Conservation (phyloP, 2,113 vertebrate species). For the Podocnemis expansa region DNA sequence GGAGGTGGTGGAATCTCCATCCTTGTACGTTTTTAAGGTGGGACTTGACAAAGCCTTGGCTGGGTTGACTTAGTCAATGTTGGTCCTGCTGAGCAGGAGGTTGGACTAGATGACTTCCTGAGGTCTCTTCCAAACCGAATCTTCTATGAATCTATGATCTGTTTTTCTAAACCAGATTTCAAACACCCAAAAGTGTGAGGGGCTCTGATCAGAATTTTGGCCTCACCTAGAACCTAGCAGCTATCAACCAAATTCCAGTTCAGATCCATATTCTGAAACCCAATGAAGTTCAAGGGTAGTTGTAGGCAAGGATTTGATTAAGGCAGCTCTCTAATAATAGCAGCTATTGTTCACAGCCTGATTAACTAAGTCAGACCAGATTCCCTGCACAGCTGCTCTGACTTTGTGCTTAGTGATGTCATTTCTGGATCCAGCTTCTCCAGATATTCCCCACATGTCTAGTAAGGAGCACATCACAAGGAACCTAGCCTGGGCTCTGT, state of each 20-base stretch:
- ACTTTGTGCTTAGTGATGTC: not conserved
- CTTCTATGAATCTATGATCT: too few relatives aligned
- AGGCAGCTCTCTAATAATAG: not conserved
- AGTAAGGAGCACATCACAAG: not conserved
- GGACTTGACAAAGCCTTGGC: too few relatives aligned
- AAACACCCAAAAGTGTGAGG: not conserved
- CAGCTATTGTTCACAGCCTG: not conserved
- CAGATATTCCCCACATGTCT: constrained; percentile 28
- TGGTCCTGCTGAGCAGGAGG: too few relatives aligned
- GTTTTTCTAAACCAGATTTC: not conserved
- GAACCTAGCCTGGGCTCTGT: not conserved
- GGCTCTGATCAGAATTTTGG: not conserved
- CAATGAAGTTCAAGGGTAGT: not conserved
- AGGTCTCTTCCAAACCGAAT: too few relatives aligned
- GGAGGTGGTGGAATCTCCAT: too few relatives aligned
- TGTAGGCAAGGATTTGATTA: not conserved
- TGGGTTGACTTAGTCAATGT: too few relatives aligned
- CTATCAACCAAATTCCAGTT: not conserved
- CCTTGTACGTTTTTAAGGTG: too few relatives aligned
- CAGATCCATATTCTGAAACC: not conserved
- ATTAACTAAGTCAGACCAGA: not conserved
- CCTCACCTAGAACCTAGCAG: not conserved
- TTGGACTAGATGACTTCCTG: too few relatives aligned
- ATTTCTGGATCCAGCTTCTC: constrained; percentile 30
- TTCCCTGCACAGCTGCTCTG: constrained; percentile 23